Evolutionary conservation across 2,113 vertebrate species (phyloP).

Genomic region (Grus americana): DNA sequence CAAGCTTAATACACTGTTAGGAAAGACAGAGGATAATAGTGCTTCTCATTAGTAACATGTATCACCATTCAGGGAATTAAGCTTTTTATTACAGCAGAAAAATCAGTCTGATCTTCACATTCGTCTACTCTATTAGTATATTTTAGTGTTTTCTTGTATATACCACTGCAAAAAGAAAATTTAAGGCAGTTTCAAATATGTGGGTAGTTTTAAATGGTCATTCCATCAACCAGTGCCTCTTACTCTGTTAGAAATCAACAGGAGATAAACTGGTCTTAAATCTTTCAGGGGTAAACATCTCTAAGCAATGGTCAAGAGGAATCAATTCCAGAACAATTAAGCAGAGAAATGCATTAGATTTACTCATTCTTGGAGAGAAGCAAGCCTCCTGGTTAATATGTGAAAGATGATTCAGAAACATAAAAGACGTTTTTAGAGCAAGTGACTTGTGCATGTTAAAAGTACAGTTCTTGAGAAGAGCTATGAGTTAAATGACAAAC

Average conservation of each 20-base stretch:
- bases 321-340: background rate
- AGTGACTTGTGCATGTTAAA: background rate
- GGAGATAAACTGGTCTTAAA: background rate
- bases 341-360: background rate
- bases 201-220: background rate
- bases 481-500: background rate
- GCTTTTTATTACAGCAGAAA: background rate
- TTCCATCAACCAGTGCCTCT: background rate
- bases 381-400: background rate
- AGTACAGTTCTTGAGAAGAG: background rate
- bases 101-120: background rate
- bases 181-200: background rate
- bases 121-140: background rate
- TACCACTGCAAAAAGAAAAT: background rate
- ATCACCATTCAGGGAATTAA: background rate
- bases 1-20: background rate
- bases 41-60: background rate
- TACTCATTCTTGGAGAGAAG: background rate
- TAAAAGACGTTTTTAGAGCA: background rate
- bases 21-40: background rate
- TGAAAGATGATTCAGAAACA: background rate
- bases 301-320: background rate
- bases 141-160: background rate
- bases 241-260: background rate
- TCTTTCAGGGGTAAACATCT: background rate